Base-by-base conservation (phyloP, 2,888 invertebrate species). In the Aphidius colemani region DNA sequence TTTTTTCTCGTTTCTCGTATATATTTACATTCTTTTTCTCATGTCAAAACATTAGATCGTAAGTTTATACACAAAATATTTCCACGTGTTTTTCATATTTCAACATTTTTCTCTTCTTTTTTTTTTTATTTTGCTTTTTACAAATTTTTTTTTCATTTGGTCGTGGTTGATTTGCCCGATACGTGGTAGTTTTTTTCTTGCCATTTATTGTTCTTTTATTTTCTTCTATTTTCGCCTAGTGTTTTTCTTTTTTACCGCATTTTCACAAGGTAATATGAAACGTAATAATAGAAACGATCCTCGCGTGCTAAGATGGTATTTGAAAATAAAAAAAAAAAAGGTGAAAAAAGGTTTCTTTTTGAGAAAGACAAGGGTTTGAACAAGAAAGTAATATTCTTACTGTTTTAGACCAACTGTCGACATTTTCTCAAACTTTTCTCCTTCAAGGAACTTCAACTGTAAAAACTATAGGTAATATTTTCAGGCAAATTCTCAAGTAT, bases 391-490 rank as follows among this genome's bases (percentile, higher is more conserved):
- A 57, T 57, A 57, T 57, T 57, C 57, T 40, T 51, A 51, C 51
- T 30, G 45, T 45, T 57, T 45, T 57, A 45, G 46, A 57, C 57
- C 57, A 57, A 57, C 57, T 57, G 57, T 57, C 57, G 57, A 57
- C 56, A 30, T 13, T 18, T 30, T 39, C 45, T 43, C 18, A 40
- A 30, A 30, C 18, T n/a, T 57, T 30, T 57, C 18, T 13, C 7
- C 13, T 43, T 55, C n/a, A 43, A 5, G 30, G 5, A 30, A 30
- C 30, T 30, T 30, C 30, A 30, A 30, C 30, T 30, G 30, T 30
- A 30, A 30, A 30, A 30, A 30, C 30, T 30, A 30, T 30, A 30
- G 30, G 30, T 30, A 30, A 3, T 30, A 30, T 30, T 30, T 30
- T 30, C 30, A 30, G 2, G 30, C 30, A 3, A 30, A 30, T 30